Base-by-base conservation (phyloP, 2,113 vertebrate genomes). In the Eidolon helvum region DNA sequence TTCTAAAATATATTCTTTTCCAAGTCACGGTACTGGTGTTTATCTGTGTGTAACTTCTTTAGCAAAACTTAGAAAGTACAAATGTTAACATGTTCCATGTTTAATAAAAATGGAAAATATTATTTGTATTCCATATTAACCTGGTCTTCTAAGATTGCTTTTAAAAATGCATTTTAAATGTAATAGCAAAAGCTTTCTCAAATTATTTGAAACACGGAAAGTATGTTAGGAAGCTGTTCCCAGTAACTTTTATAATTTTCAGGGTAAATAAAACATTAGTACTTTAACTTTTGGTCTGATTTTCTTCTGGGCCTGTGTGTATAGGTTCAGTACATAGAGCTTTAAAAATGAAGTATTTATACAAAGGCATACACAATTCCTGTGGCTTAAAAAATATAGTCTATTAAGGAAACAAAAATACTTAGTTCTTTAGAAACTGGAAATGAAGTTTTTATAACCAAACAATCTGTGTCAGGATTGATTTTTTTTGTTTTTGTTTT, bases 91-190 rank as follows among this genome's bases (percentile, higher is more conserved):
- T 84, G 14, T 19, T 87, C 8, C 10, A 55, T 93, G 38, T 84
- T 86, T 66, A 85, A 69, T 94, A 79, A 93, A 97, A 95, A 78
- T 78, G 18, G 18, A 71, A 93, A 61, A 18, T 91, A 38, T 33
- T 95, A 57, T 48, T 90, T 93, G 16, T 92, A 38, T 90, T 94
- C 69, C 14, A 0, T 87, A 83, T 95, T 88, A 82, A 94, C 55
- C 65, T 90, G n/a, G 43, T 43, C 33, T 66, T 93, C 55, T 92
- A 83, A 57, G n/a, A 94, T 91, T 95, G 14, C 38, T 93, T 97
- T 92, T 96, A 82, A 71, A 77, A 66, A 59, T 87, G 72, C 7
- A 82, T 83, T 77, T 84, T 91, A 74, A 90, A 28, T 96, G 9
- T 88, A 75, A 28, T 84, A 66, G 85, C 59, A 96, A 83, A 94